A percentile compares a stretch with the other conserved stretches of the same genome.
Evolutionary conservation across 2,113 vertebrate species (phyloP).

Genomic region (Ellobius talpinus): DNA sequence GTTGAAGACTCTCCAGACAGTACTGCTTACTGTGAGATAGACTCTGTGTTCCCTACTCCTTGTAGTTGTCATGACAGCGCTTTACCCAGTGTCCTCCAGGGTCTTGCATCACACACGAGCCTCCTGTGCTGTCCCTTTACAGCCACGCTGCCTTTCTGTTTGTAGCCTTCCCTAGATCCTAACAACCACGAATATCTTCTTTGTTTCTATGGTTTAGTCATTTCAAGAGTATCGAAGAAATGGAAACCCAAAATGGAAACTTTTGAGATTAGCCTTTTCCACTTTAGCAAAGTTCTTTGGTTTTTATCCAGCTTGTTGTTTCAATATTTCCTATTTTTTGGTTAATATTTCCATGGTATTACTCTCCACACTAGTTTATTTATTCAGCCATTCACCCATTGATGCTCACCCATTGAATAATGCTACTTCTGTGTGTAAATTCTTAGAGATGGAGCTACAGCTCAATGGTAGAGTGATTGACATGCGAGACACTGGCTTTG

Average conservation of each 20-base stretch:
- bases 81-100: not conserved
- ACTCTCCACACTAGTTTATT: not conserved
- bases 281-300: not conserved
- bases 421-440: not conserved
- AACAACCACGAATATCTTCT: not conserved
- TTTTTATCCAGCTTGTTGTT: not conserved
- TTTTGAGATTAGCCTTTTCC: not conserved
- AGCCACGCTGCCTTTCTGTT: not conserved
- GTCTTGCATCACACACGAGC: not conserved
- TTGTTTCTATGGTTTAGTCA: not conserved
- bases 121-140: not conserved
- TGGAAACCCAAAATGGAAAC: not conserved
- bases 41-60: too few relatives aligned
- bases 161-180: not conserved
- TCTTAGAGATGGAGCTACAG: not conserved
- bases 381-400: not conserved
- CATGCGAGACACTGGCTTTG: not conserved
- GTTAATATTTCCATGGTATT: not conserved
- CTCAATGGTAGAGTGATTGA: not conserved
- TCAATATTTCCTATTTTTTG: not conserved
- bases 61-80: not conserved
- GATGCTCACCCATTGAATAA: not conserved
- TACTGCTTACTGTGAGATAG: too few relatives aligned
- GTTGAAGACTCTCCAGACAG: not conserved
- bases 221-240: not conserved